phyloP scores from a whole-genome alignment of 2,888 invertebrate species.

The Cantharis nigra region DNA sequence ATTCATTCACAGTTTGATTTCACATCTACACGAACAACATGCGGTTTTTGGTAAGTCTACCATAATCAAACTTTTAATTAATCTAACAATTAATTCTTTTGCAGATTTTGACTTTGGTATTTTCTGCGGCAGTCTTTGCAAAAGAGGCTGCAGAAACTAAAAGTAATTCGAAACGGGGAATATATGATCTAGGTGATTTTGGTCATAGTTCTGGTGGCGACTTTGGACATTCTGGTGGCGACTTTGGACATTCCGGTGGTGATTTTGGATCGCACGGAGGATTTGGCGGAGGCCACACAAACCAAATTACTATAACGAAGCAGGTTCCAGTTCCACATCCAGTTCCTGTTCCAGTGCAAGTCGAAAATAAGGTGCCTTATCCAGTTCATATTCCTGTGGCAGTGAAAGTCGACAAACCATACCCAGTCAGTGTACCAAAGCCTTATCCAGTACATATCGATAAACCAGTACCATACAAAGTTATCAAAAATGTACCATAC shows the following conservation, averaged over 20 bases:
- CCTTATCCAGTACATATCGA: constrained; percentile 59
- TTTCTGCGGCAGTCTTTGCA: constrained; percentile 27
- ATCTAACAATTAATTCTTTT: not conserved
- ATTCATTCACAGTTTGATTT: constrained; percentile 14
- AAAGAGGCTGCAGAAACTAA: constrained; percentile 21
- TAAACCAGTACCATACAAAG: constrained; percentile 59
- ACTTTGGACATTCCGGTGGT: constrained; percentile 32
- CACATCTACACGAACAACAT: constrained; percentile 12
- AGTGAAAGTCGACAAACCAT: constrained; percentile 58
- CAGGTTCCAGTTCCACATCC: constrained; percentile 58
- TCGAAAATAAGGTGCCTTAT: constrained; percentile 58
- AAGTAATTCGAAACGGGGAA: constrained; percentile 15
- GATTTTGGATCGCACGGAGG: constrained; percentile 34
- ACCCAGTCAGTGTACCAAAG: constrained; percentile 56
- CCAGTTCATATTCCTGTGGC: constrained; percentile 53
- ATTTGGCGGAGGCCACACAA: constrained; percentile 27
- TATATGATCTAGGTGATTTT: constrained; percentile 16
- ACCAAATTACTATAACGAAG: constrained; percentile 55
- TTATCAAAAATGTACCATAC: constrained; percentile 59
- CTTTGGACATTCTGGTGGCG: constrained; percentile 29
- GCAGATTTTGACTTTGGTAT: constrained; percentile 11
- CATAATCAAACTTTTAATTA: not conserved
- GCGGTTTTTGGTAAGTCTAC: constrained; percentile 22
- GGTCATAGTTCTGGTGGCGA: constrained; percentile 30
- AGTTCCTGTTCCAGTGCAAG: constrained; percentile 59